A percentile compares a stretch with the other conserved stretches of the same genome.
phyloP scores from a whole-genome alignment of 2,113 vertebrate genomes.

The Urocynchramus pylzowi region DNA sequence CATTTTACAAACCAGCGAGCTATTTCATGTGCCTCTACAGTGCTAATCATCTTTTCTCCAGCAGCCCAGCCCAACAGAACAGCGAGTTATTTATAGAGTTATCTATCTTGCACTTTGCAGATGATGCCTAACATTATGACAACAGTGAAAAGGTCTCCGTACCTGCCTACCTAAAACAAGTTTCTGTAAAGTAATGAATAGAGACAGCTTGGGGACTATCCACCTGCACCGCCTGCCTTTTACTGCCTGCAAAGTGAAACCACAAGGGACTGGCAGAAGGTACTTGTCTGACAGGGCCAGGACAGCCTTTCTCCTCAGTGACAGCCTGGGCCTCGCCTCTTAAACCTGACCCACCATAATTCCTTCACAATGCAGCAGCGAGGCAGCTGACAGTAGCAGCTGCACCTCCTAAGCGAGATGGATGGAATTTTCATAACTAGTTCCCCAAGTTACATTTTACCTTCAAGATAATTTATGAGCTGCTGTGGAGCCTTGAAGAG shows the following conservation, averaged over 20 bases:
- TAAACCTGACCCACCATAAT: conserved; percentile 86
- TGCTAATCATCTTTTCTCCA: background rate
- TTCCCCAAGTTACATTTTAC: conserved; percentile 98
- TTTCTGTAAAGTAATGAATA: conserved; percentile 93
- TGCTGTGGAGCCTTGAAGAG: conserved; percentile 93
- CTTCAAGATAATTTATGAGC: conserved; percentile 99
- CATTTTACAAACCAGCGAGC: conserved; percentile 56
- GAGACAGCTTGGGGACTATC: conserved; percentile 92
- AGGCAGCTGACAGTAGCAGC: conserved; percentile 96
- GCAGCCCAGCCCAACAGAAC: background rate
- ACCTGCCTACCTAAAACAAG: conserved; percentile 86
- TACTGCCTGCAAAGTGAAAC: conserved; percentile 70
- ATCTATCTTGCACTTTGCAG: conserved; percentile 67
- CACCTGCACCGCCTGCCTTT: conserved; percentile 78
- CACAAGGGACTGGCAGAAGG: conserved; percentile 81
- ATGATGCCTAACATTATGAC: conserved; percentile 84
- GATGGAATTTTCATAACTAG: conserved; percentile 99
- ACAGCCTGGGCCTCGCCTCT: conserved; percentile 85
- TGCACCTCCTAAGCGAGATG: conserved; percentile 96
- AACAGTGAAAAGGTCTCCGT: conserved; percentile 86
- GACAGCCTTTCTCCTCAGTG: conserved; percentile 85
- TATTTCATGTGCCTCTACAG: background rate
- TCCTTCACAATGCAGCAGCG: conserved; percentile 79
- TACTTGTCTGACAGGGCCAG: conserved; percentile 85
- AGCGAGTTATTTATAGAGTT: conserved; percentile 63